Evolutionary conservation across 2,797 vertebrate genomes (phyloP).

Genomic region (Eulemur mongoz): DNA sequence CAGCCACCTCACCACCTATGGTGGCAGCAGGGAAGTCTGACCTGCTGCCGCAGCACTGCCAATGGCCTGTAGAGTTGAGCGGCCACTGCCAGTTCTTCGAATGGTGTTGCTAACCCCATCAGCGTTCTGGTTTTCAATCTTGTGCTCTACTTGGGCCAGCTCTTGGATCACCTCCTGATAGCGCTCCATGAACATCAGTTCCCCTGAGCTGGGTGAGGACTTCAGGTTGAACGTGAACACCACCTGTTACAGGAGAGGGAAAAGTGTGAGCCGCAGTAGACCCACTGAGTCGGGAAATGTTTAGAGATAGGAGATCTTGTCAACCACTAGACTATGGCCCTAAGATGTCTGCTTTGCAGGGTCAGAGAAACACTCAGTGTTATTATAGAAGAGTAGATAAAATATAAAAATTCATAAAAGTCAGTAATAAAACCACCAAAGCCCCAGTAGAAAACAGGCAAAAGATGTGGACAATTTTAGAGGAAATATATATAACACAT

Average conservation of each 20-base stretch:
- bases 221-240: conserved; percentile 92
- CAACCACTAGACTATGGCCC: background rate
- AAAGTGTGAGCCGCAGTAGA: rapidly evolving
- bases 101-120: conserved; percentile 83
- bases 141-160: conserved; percentile 93
- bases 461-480: background rate
- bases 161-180: conserved; percentile 93
- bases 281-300: too few relatives aligned
- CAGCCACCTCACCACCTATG: background rate
- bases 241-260: conserved; percentile 87
- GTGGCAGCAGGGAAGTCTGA: conserved; percentile 68
- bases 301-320: background rate
- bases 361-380: background rate
- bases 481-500: background rate
- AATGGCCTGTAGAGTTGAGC: conserved; percentile 95
- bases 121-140: conserved; percentile 92
- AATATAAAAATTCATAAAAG: background rate
- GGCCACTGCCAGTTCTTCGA: conserved; percentile 88
- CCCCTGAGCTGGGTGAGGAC: conserved; percentile 89
- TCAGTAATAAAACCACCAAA: background rate
- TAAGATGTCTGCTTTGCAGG: background rate
- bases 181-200: conserved; percentile 95
- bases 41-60: conserved; percentile 97
- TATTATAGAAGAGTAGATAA: background rate
- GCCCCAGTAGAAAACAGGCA: background rate